Percentiles rank a stretch among this genome's conserved stretches.
Evolutionary conservation across 2,113 vertebrate genomes (phyloP).

Genomic region (Etheostoma spectabile): DNA sequence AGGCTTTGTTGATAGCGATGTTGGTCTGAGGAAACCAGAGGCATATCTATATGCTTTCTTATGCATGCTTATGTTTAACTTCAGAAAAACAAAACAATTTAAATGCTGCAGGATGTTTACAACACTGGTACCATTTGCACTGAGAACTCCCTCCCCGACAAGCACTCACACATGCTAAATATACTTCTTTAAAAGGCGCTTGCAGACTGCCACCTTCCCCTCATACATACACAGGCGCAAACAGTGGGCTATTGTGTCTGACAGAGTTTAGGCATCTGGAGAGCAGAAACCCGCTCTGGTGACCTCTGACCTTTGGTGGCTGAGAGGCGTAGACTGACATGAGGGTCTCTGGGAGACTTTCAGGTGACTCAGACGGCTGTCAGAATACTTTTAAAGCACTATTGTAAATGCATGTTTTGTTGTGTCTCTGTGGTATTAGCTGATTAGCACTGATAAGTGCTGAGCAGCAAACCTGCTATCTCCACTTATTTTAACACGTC

Average conservation of each 20-base stretch:
- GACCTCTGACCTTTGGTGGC: conserved; percentile 72
- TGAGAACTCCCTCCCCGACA: conserved; percentile 21
- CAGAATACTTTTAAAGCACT: conserved; percentile 32
- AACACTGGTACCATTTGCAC: conserved; percentile 26
- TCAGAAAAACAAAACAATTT: neutral
- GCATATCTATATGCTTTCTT: conserved; percentile 2
- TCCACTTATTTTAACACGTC: neutral
- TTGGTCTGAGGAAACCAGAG: conserved; percentile 35
- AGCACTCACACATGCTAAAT: conserved; percentile 65
- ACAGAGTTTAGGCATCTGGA: conserved; percentile 76
- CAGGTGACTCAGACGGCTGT: conserved; percentile 62
- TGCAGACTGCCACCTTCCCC: conserved; percentile 41
- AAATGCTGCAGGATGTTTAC: conserved; percentile 62
- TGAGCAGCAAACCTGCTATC: conserved; percentile 1
- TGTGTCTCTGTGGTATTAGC: conserved; percentile 16
- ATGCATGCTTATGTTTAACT: conserved; percentile 25
- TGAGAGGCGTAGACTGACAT: conserved; percentile 62
- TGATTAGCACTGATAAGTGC: conserved; percentile 12
- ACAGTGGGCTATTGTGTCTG: conserved; percentile 80
- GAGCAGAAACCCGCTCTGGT: conserved; percentile 71
- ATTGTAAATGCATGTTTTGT: conserved; percentile 38
- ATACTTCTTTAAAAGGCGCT: conserved; percentile 61
- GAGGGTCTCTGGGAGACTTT: conserved; percentile 55
- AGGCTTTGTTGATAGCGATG: conserved; percentile 43
- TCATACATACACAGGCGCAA: conserved; percentile 45